Conservation (phyloP, 2,888 invertebrate species). For the Drosophila birchii region DNA sequence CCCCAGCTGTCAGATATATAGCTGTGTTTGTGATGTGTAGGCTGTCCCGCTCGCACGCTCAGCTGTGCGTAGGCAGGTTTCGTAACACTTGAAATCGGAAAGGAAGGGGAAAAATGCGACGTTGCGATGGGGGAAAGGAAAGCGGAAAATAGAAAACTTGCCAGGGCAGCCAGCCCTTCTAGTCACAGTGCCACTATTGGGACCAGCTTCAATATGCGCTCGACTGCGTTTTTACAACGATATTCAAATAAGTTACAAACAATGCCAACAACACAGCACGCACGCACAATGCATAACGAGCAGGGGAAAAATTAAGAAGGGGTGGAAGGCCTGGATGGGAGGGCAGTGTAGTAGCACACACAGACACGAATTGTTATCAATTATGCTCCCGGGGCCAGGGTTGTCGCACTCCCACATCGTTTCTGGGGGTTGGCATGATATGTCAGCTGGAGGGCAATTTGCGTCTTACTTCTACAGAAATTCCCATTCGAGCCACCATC, state of each 20-base stretch:
- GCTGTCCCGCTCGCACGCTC: slow-evolving; percentile 44
- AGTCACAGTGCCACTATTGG: slow-evolving; percentile 24
- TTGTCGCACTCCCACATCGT: slow-evolving; percentile 25
- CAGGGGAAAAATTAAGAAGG: background rate
- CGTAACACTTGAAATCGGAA: slow-evolving; percentile 35
- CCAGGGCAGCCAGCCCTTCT: slow-evolving; percentile 44
- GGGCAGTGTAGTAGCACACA: slow-evolving; percentile 15
- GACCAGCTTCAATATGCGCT: slow-evolving; percentile 60
- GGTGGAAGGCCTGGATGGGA: slow-evolving; percentile 5
- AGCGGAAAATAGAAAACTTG: slow-evolving; percentile 67
- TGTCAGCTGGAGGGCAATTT: slow-evolving; percentile 3
- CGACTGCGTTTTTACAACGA: slow-evolving; percentile 61
- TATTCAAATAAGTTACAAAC: slow-evolving; percentile 60
- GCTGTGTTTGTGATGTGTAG: slow-evolving; percentile 7
- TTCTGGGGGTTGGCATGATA: slow-evolving; percentile 38
- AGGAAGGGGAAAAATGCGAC: slow-evolving; percentile 31
- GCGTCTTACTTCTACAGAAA: background rate
- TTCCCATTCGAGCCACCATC: slow-evolving; percentile 6
- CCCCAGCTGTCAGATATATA: slow-evolving; percentile 12
- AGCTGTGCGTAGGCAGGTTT: slow-evolving; percentile 71
- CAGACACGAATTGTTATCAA: slow-evolving; percentile 59
- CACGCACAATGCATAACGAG: slow-evolving; percentile 47
- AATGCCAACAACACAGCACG: slow-evolving; percentile 51
- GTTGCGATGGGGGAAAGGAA: slow-evolving; percentile 46
- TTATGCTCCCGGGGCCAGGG: slow-evolving; percentile 56